These are phyloP conservation scores for Drosophila pseudotakahashii DNA, from an alignment of 2,888 invertebrate species.

Conservation along the genomic window DNA sequence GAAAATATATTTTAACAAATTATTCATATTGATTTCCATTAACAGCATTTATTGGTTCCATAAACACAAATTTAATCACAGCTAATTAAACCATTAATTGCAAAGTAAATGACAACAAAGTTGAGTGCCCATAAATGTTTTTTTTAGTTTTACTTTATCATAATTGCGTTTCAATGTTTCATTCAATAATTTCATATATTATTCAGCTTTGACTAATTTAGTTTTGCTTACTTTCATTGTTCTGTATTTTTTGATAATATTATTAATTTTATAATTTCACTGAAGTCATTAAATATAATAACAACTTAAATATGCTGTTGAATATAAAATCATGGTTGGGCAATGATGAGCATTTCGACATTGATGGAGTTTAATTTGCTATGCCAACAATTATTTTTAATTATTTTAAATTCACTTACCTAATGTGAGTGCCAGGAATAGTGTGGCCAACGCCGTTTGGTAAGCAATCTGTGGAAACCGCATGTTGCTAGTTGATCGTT, in stretches of 20 bases:
- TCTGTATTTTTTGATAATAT: background rate
- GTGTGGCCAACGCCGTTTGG: conserved; percentile 35
- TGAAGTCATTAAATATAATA: background rate
- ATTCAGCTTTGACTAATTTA: background rate
- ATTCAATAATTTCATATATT: background rate
- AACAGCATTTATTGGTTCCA: background rate
- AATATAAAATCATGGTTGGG: background rate
- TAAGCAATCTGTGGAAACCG: conserved; percentile 50
- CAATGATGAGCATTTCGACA: background rate
- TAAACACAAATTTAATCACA: conserved; percentile 54
- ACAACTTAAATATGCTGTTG: background rate
- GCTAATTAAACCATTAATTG: conserved; percentile 50
- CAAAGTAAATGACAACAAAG: background rate
- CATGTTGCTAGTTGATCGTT: conserved; percentile 40
- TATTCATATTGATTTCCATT: background rate
- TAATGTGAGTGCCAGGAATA: conserved; percentile 44
- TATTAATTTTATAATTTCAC: background rate
- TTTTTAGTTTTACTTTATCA: conserved; percentile 4
- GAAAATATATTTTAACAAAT: background rate
- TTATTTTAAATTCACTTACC: conserved; percentile 53
- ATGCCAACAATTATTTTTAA: background rate
- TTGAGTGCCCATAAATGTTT: conserved; percentile 33
- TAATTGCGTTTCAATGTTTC: conserved; percentile 24
- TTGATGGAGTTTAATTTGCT: background rate
- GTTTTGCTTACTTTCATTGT: background rate